These are phyloP conservation scores for Coreoperca whiteheadi DNA, from an alignment of 2,113 vertebrate genomes.

Conservation along the genomic window DNA sequence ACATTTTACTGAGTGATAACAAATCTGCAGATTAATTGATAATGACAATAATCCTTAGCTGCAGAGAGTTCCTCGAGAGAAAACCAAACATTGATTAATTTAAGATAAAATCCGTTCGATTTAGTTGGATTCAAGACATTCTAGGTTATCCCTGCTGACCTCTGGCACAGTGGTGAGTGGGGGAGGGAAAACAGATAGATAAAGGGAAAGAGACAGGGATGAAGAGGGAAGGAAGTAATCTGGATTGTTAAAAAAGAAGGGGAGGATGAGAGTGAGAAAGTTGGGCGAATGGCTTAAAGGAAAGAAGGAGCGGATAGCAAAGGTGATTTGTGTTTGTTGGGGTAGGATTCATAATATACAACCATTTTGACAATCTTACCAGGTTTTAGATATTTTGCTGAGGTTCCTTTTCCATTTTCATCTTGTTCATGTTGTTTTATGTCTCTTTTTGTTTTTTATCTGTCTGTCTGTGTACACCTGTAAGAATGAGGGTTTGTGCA, in stretches of 20 bases:
- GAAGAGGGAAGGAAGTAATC: slow-evolving; percentile 29
- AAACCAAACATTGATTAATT: neutral
- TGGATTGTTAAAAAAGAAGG: slow-evolving; percentile 26
- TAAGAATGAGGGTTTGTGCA: no score
- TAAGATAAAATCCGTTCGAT: neutral
- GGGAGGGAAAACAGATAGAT: neutral
- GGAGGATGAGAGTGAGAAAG: slow-evolving; percentile 34
- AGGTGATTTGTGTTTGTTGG: slow-evolving; percentile 20
- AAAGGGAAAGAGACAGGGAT: slow-evolving; percentile 5
- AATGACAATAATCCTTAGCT: neutral
- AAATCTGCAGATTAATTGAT: neutral
- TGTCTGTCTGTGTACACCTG: no score
- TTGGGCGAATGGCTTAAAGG: slow-evolving; percentile 24
- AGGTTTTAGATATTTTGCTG: no score
- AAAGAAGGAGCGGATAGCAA: slow-evolving; percentile 15
- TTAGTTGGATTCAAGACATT: slow-evolving; percentile 7
- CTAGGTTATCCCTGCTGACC: slow-evolving; percentile 30
- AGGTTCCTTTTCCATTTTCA: no score
- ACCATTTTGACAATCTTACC: no score
- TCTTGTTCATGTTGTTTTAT: no score
- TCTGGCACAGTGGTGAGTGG: slow-evolving; percentile 34
- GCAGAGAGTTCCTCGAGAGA: neutral
- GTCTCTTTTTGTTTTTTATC: no score
- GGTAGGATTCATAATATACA: no score
- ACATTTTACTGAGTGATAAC: neutral